Conservation (phyloP, 53 echinoderm and acorn worm genomes). For the Apostichopus leukothele region DNA sequence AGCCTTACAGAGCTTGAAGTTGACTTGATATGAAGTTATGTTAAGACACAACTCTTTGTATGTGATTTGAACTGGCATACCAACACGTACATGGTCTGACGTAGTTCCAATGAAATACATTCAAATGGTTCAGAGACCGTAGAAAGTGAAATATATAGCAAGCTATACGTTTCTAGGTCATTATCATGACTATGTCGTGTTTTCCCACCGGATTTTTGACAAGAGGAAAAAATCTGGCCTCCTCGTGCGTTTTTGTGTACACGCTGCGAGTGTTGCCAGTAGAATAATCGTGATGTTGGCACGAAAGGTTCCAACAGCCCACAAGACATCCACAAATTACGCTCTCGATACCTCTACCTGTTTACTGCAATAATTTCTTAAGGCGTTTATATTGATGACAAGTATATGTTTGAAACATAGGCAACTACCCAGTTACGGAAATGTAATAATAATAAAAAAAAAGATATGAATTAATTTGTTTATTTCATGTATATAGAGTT, state of each 20-base stretch:
- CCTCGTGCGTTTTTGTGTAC: slow-evolving; percentile 43
- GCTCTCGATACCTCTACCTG: too few species aligned
- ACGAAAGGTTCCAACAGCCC: too few species aligned
- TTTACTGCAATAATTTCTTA: too few species aligned
- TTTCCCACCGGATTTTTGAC: slow-evolving; percentile 15
- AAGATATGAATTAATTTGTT: too few species aligned
- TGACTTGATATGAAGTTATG: too few species aligned
- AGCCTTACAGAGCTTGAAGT: too few species aligned
- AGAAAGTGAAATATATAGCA: not conserved
- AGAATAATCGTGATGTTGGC: slow-evolving; percentile 24
- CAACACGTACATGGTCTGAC: not conserved
- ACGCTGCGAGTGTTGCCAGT: slow-evolving; percentile 44
- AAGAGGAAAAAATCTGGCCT: slow-evolving; percentile 19
- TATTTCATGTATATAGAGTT: too few species aligned
- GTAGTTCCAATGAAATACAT: not conserved
- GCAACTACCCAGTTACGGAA: too few species aligned
- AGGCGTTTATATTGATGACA: too few species aligned
- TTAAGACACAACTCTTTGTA: not conserved
- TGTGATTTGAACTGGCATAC: not conserved
- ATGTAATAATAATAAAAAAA: too few species aligned
- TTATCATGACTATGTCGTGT: slow-evolving; percentile 8
- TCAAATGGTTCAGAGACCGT: not conserved
- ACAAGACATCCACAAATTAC: too few species aligned
- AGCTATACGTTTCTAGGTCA: slow-evolving; percentile 13
- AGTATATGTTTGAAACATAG: too few species aligned